Evolutionary conservation across 2,113 vertebrate species (phyloP).

Genomic region (Corydoras maculifer): DNA sequence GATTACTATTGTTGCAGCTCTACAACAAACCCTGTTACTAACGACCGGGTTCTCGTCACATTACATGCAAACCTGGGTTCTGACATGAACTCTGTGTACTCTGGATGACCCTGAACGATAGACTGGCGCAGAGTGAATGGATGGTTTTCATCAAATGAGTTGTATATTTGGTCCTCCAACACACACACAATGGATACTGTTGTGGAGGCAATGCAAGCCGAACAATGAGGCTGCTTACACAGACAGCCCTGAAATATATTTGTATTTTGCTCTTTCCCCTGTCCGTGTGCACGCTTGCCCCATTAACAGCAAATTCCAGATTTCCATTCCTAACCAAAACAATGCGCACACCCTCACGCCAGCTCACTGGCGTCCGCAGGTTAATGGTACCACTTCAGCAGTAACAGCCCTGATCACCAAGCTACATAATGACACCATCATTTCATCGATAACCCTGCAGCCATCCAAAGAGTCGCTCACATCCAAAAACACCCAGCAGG

Average conservation of each 20-base stretch:
- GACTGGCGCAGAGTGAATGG: too few relatives aligned
- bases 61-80: too few relatives aligned
- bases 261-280: neutral
- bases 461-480: slow-evolving; percentile 35
- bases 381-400: slow-evolving; percentile 27
- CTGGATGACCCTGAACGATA: too few relatives aligned
- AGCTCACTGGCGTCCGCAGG: slow-evolving; percentile 13
- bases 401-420: slow-evolving; percentile 52
- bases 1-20: too few relatives aligned
- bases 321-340: slow-evolving; percentile 17
- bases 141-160: too few relatives aligned
- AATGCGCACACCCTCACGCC: neutral
- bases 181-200: neutral
- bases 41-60: too few relatives aligned
- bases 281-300: neutral
- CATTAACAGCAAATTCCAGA: slow-evolving; percentile 1
- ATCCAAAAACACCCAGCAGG: slow-evolving; percentile 28
- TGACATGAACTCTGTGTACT: too few relatives aligned
- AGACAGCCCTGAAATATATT: neutral
- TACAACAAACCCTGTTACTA: too few relatives aligned
- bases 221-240: neutral
- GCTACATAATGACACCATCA: slow-evolving; percentile 50
- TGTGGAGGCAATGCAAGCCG: neutral
- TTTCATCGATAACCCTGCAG: slow-evolving; percentile 42
- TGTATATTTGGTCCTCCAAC: neutral